Base-by-base conservation (phyloP, 1,140 invertebrate species). In the Meteorus sp. region DNA sequence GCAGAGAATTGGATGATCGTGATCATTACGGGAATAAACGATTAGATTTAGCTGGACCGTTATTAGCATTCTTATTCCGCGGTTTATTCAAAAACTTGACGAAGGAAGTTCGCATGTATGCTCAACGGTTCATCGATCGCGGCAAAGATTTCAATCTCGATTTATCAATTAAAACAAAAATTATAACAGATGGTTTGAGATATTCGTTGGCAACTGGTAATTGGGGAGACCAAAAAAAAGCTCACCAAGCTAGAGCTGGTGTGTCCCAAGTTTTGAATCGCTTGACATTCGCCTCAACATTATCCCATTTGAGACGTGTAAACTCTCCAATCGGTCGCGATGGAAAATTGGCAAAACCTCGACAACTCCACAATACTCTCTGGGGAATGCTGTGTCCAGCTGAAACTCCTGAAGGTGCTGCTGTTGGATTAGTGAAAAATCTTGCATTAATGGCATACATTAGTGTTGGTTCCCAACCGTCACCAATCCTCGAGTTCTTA, bases 381-480 rank as follows among this genome's bases (percentile, higher is more conserved):
- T 99, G 97, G 97, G 97, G 97, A 56, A 98, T 99, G 95, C 92
- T 99, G 54, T 99, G 97, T 74, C 97, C 97, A 62, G 96, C 97
- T 48, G 97, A 99, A 81, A 99, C 97, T n/a, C 97, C 97, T 23
- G 97, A 99, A 82, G 94, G 91, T 51, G 91, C 91, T 66, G 91
- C 91, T 83, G 90, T 93, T 44, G 91, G 91, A 45, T 80, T 99
- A 33, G 97, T 99, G 15, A 99, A 99, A 77, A 99, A 99, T 82
- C 80, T 99, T 6, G 97, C 97, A 0, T 81, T 99, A 3, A 99
- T 99, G 97, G 94, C 97, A 15, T 99, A 99, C 70, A 99, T 99
- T 65, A 98, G 95, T 67, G 97, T 99, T 19, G 97, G 97, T 56
- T 98, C 94, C 37, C 94, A 98, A 75, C 96, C 97, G 1, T 97